Percentiles rank a stretch among this genome's conserved stretches.
These are phyloP conservation scores for Danaus plexippus DNA, from an alignment of 1,140 invertebrate genomes.

Conservation along the genomic window DNA sequence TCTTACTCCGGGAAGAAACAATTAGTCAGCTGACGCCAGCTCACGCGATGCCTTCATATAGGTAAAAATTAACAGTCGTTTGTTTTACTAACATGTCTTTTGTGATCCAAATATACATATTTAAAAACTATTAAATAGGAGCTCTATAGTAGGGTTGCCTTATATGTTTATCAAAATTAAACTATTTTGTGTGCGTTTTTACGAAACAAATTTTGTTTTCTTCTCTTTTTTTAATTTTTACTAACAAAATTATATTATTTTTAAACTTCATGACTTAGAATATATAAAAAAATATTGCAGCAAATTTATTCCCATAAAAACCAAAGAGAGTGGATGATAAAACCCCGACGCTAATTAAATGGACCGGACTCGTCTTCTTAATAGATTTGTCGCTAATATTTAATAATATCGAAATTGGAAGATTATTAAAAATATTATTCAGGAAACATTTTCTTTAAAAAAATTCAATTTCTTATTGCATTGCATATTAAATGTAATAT, in stretches of 20 bases:
- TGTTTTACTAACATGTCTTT: slow-evolving; percentile 37
- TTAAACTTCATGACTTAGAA: slow-evolving; percentile 15
- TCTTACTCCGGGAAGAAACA: slow-evolving; percentile 24
- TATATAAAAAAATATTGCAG: slow-evolving; percentile 3
- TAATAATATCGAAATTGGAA: slow-evolving; percentile 47
- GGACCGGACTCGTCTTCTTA: slow-evolving; percentile 50
- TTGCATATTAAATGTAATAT: too few species aligned
- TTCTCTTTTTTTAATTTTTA: too few species aligned
- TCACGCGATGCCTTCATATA: slow-evolving; percentile 61
- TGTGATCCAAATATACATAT: too few species aligned
- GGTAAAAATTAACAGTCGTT: slow-evolving; percentile 56
- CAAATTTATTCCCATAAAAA: slow-evolving; percentile 27
- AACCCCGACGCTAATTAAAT: slow-evolving; percentile 67
- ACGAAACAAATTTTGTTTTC: too few species aligned
- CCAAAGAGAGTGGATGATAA: slow-evolving; percentile 55
- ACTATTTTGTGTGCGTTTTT: too few species aligned
- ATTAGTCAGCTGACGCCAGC: slow-evolving; percentile 40
- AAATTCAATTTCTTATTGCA: too few species aligned
- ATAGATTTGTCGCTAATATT: slow-evolving; percentile 66
- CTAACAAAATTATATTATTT: too few species aligned
- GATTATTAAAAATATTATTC: slow-evolving; percentile 25
- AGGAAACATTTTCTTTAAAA: too few species aligned
- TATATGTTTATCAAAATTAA: too few species aligned
- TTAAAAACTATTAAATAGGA: too few species aligned
- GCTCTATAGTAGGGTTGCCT: too few species aligned